Percentiles rank a stretch among this genome's conserved stretches.
Conservation (phyloP, 2,797 vertebrate genomes). For the Labroides dimidiatus region DNA sequence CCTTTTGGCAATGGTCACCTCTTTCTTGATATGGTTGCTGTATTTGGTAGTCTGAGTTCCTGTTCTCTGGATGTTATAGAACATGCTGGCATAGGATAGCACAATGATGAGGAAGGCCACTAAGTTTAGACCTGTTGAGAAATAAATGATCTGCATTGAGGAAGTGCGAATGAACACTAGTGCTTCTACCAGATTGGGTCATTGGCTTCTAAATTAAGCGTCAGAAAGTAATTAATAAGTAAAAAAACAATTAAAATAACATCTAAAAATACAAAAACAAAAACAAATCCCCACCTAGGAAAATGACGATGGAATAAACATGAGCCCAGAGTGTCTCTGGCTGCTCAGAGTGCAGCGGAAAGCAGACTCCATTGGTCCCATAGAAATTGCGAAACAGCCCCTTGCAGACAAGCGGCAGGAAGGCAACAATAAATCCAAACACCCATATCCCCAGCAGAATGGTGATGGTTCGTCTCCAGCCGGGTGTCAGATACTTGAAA, state of each 20-base stretch:
- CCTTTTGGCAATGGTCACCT: constrained; percentile 94
- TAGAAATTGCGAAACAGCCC: constrained; percentile 96
- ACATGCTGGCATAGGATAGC: constrained; percentile 98
- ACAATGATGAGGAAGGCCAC: constrained; percentile 96
- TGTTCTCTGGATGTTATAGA: constrained; percentile 95
- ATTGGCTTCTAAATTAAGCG: too few species aligned
- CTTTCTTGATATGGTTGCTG: constrained; percentile 95
- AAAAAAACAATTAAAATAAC: neutral
- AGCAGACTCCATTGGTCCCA: constrained; percentile 96
- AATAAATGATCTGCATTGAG: constrained; percentile 10
- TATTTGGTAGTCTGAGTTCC: constrained; percentile 92
- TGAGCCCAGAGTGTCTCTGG: constrained; percentile 91
- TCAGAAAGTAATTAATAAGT: neutral
- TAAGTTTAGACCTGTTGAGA: constrained; percentile 91
- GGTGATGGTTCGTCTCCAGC: constrained; percentile 90
- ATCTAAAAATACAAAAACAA: neutral
- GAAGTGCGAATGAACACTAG: too few species aligned
- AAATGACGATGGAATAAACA: constrained; percentile 95
- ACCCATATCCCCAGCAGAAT: constrained; percentile 93
- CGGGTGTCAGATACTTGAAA: constrained; percentile 92
- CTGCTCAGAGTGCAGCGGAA: constrained; percentile 96
- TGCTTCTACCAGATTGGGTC: too few species aligned
- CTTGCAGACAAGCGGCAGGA: constrained; percentile 91
- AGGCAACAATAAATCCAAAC: constrained; percentile 90
- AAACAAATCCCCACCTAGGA: constrained; percentile 88